Base-by-base conservation (phyloP, 2,888 invertebrate species). In the Caenorhabditis japonica region DNA sequence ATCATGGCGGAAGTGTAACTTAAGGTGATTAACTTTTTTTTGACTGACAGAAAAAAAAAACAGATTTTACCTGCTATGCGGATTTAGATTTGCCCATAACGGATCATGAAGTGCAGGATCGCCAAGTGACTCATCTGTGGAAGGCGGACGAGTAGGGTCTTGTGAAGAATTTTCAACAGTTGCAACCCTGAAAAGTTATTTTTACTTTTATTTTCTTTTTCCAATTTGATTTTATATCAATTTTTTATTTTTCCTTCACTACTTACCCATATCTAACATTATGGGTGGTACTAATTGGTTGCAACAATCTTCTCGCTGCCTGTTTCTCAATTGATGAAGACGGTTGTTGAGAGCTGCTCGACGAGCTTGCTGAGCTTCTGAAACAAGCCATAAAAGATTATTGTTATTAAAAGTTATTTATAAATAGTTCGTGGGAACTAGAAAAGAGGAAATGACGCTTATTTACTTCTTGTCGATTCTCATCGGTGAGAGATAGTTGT, bases 1-100 rank as follows among this genome's bases (percentile, higher is more conserved):
- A 83, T 78, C 85, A 85, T 85, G 3, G 85, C 85, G 7, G 85
- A 83, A 1, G 85, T 84, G 70, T 85, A 85, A 52, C 85, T 84
- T 53, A 47, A 79, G 46, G n/a, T n/a, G n/a, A n/a, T n/a, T n/a
- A n/a, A n/a, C n/a, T n/a, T n/a, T n/a, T n/a, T 21, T 21, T 19
- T 21, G 25, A 17, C 21, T 15, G 10, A 46, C n/a, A n/a, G n/a
- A n/a, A n/a, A n/a, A n/a, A n/a, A n/a, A n/a, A n/a, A n/a, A n/a
- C n/a, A n/a, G n/a, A 7, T 10, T 30, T 17, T 43, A 77, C 77
- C 77, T 79, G 74, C 79, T 79, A 30, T 79, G 79, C 1, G 76
- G 76, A 30, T 79, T 76, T 1, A 64, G 44, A n/a, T 74, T 72
- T 15, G 70, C 58, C 69, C 69, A 79, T 2, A 68, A 39, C 5